These are phyloP conservation scores for Nautilus pompilius DNA, from an alignment of 1,140 invertebrate species.

Conservation along the genomic window DNA sequence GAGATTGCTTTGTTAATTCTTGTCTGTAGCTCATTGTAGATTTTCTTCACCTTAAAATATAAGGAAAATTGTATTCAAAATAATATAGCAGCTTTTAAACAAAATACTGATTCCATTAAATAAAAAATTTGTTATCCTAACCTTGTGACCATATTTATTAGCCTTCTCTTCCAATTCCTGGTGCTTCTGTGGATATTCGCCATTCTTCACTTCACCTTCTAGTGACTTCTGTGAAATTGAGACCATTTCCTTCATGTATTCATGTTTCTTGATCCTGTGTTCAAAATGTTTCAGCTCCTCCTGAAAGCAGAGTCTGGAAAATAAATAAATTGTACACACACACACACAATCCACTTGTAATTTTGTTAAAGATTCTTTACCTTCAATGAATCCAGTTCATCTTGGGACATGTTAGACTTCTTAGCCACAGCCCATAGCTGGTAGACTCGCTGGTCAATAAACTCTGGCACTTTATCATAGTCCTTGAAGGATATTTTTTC, in stretches of 20 bases:
- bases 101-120: conserved; percentile 60
- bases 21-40: conserved; percentile 78
- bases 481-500: conserved; percentile 69
- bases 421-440: conserved; percentile 80
- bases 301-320: conserved; percentile 51
- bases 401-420: conserved; percentile 72
- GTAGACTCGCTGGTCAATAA: conserved; percentile 85
- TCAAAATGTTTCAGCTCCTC: conserved; percentile 86
- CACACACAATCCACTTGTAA: no score
- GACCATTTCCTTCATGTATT: conserved; percentile 75
- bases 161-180: conserved; percentile 62
- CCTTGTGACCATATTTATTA: conserved; percentile 59
- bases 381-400: conserved; percentile 80
- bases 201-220: conserved; percentile 13
- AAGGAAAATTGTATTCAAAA: conserved; percentile 67
- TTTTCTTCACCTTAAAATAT: conserved; percentile 67
- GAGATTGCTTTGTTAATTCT: no score
- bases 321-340: neutral
- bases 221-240: conserved; percentile 58
- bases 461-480: conserved; percentile 76
- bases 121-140: conserved; percentile 39
- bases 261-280: conserved; percentile 76
- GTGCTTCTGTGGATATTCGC: conserved; percentile 28
- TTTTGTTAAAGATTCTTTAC: no score
- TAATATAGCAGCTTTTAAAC: conserved; percentile 76